These are phyloP conservation scores for Coenobita brevimanus DNA, from an alignment of 1,140 invertebrate genomes.

Conservation along the genomic window DNA sequence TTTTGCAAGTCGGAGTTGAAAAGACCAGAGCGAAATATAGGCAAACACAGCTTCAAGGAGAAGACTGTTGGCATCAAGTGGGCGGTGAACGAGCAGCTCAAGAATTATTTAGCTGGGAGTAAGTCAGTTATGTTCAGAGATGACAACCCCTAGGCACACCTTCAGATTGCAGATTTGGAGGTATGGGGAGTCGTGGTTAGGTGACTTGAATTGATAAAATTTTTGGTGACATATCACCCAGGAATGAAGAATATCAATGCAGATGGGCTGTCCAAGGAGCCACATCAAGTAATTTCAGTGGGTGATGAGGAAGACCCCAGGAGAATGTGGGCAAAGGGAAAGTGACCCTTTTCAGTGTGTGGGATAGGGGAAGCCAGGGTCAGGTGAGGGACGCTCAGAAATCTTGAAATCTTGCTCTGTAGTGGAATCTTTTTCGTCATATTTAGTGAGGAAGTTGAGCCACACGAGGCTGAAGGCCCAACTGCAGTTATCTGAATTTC, in stretches of 20 bases:
- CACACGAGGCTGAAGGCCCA: too few species aligned
- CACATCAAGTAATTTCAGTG: neutral
- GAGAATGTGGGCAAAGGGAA: neutral
- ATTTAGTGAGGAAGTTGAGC: too few species aligned
- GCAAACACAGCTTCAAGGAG: slow-evolving; percentile 9
- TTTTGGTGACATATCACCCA: neutral
- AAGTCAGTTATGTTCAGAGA: neutral
- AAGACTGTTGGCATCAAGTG: slow-evolving; percentile 17
- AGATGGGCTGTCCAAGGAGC: too few species aligned
- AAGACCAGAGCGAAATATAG: slow-evolving; percentile 13
- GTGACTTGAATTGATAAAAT: too few species aligned
- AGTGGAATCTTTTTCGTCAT: neutral
- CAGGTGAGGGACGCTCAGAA: neutral
- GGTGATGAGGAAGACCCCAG: neutral
- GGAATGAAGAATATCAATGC: neutral
- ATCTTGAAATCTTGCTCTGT: neutral
- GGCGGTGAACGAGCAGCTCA: neutral
- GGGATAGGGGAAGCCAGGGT: neutral
- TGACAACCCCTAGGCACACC: neutral
- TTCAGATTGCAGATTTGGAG: too few species aligned
- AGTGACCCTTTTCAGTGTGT: neutral
- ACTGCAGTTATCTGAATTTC: too few species aligned
- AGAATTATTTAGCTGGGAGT: neutral
- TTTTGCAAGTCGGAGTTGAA: neutral
- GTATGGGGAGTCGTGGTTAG: too few species aligned